Base-by-base conservation (phyloP, 1,140 invertebrate species). In the Piezodorus guildinii region DNA sequence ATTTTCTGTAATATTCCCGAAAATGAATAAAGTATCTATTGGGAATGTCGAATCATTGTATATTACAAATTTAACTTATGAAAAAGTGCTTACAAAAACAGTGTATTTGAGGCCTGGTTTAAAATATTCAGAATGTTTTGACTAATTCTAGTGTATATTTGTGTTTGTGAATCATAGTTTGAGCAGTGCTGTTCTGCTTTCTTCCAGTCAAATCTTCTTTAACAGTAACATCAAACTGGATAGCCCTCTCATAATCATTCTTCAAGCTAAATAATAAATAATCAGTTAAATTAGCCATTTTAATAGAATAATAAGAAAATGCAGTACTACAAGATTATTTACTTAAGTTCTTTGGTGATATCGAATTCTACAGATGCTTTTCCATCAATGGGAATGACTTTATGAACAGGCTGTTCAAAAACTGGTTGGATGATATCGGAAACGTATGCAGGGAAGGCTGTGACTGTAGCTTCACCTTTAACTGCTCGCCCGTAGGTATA, bases 71-170 rank as follows among this genome's bases (percentile, higher is more conserved):
- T n/a, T n/a, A n/a, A n/a, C n/a, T n/a, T n/a, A 30, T 30, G 27
- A 30, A 30, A 3, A 34, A 61, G 64, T 62, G 79, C 80, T 79
- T 77, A 93, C 87, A 74, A 86, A 87, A 62, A 88, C 85, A 49
- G 79, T 85, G 71, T 93, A 94, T 63, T 85, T 84, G 51, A 96
- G 78, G 9, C 86, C 88, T 3, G 91, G 90, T 72, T 94, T 94
- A 74, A 91, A 97, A 68, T 85, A 86, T 62, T 87, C 83, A 4
- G 91, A n/a, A 81, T 1, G 88, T 88, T 69, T 90, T 84, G 52
- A 90, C 81, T 54, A 92, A 79, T 68, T 91, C 86, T 73, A 97
- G 79, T 69, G 85, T 86, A 69, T 94, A 91, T 30, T 86, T 85
- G 68, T 90, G 84, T 65, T 85, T 82, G 71, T 95, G 85, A 2